phyloP scores from a whole-genome alignment of 2,113 vertebrate genomes.

The Triplophysa tibetana region DNA sequence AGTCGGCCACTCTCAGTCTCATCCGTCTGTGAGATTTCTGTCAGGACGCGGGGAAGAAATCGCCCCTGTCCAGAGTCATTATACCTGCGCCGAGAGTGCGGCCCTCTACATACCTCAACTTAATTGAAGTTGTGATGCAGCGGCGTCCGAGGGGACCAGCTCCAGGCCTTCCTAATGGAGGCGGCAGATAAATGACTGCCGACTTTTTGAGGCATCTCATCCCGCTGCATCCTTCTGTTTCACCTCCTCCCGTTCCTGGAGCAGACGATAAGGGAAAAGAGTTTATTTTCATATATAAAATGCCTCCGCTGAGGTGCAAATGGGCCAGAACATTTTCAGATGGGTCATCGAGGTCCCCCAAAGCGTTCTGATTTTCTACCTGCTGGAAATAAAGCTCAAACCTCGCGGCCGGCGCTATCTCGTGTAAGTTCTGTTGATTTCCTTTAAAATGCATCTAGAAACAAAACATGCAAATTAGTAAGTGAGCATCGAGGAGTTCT shows the following conservation, averaged over 20 bases:
- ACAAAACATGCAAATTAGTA: not conserved
- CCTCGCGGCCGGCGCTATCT: not conserved
- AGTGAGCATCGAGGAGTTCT: too few relatives aligned
- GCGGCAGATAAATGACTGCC: slow-evolving; percentile 35
- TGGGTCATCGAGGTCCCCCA: slow-evolving; percentile 44
- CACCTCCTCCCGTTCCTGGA: not conserved
- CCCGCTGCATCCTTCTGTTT: slow-evolving; percentile 6
- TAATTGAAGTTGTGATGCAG: slow-evolving; percentile 53
- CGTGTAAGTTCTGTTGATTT: not conserved
- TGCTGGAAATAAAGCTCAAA: slow-evolving; percentile 43
- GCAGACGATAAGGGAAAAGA: slow-evolving; percentile 19
- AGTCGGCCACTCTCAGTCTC: not conserved
- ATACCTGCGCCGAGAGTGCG: slow-evolving; percentile 35
- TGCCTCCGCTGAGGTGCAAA: slow-evolving; percentile 45
- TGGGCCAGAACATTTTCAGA: slow-evolving; percentile 52
- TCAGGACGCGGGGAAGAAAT: slow-evolving; percentile 38
- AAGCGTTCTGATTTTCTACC: slow-evolving; percentile 48
- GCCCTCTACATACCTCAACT: slow-evolving; percentile 50
- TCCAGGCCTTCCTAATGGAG: slow-evolving; percentile 34
- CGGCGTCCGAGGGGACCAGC: slow-evolving; percentile 24
- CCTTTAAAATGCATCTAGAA: not conserved
- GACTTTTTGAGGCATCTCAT: slow-evolving; percentile 34
- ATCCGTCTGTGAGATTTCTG: not conserved
- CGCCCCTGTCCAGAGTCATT: slow-evolving; percentile 24
- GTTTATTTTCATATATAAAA: slow-evolving; percentile 46